Base-by-base conservation (phyloP, 2,888 invertebrate genomes). In the Agriopis leucophaearia region DNA sequence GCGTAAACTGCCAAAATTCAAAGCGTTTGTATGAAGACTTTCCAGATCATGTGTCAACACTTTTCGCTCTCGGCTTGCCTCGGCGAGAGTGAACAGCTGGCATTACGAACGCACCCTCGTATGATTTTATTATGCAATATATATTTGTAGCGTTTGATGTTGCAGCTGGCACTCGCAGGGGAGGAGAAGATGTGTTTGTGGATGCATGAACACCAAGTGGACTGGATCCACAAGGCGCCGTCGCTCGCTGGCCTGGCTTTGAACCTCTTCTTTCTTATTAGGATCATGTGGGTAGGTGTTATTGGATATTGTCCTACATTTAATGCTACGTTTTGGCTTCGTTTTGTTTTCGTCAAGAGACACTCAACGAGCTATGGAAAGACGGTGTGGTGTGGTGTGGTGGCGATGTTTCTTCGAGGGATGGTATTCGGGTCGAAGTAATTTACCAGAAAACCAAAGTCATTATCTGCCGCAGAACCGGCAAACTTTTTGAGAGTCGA, bases 211-310 rank as follows among this genome's bases (percentile, higher is more conserved):
- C 96, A 97, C 82, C 93, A 95, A 61, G 97, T 96, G 61, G 98
- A 98, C 88, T 98, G 97, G 97, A 96, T 98, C 78, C 97, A 97
- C 87, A 97, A 97, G 84, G 96, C 95, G 0, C 98, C 98, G 0
- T 97, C 97, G 2, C 95, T 98, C 72, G 91, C 95, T 27, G 97
- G 98, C 10, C 95, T 99, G 38, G 95, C 96, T 64, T 95, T 98
- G 77, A 98, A 98, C 94, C 95, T 96, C 58, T 94, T 97, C 79
- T 98, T 98, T 89, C 95, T 98, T 69, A 92, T 97, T 78, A 96
- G 95, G 93, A 97, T 98, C 78, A 97, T 98, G 97, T 97, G 98
- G 96, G 98, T 97, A 77, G 95, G 97, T 94, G 10, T 9, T 3
- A 13, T 47, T 13, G 64, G 27, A 36, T n/a, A 27, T 27, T 27